Conservation (phyloP, 2,113 vertebrate species). For the Emydocephalus ijimae region DNA sequence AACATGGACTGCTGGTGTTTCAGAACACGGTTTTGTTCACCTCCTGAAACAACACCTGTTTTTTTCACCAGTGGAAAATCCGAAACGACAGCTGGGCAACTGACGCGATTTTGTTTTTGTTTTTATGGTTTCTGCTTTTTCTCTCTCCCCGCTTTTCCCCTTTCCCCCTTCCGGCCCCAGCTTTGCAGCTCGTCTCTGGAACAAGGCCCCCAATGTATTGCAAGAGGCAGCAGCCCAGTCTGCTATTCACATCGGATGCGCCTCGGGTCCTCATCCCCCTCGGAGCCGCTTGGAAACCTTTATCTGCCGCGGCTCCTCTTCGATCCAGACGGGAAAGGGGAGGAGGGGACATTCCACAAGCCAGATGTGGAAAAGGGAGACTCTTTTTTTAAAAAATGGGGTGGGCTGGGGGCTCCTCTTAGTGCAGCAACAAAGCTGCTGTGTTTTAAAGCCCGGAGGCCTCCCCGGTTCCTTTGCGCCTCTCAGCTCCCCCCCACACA, state of each 20-base stretch:
- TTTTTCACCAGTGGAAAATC: not conserved
- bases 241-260: not conserved
- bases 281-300: conserved; percentile 29
- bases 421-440: not conserved
- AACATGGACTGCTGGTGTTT: not conserved
- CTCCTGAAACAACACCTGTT: not conserved
- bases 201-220: not conserved
- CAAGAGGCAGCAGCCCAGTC: not conserved
- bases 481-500: not conserved
- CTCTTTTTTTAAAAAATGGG: not conserved
- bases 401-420: not conserved
- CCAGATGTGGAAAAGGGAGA: conserved; percentile 65
- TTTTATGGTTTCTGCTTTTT: not conserved
- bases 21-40: not conserved
- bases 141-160: not conserved
- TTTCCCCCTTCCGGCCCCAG: not conserved
- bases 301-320: conserved; percentile 34
- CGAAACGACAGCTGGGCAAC: not conserved
- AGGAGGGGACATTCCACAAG: conserved; percentile 48
- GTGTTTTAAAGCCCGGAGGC: not conserved
- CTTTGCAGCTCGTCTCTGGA: not conserved
- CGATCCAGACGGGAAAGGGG: conserved; percentile 46
- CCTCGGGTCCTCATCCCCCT: not conserved
- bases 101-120: not conserved
- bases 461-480: not conserved